phyloP scores from a whole-genome alignment of 1,140 invertebrate species.

The Pachyrhynchus sulphureomaculatus region DNA sequence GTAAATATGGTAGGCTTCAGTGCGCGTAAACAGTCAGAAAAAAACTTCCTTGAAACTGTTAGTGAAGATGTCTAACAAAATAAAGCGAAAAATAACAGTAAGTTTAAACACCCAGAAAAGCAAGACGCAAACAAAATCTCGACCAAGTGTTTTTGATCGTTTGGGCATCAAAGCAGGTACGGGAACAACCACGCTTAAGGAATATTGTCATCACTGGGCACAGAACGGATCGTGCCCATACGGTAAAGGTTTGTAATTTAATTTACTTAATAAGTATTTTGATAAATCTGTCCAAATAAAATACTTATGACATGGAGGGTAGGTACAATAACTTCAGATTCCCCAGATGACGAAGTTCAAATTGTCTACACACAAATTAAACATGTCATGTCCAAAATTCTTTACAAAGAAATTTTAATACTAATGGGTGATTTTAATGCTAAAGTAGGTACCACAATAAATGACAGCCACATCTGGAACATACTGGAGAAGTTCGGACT shows the following conservation, averaged over 20 bases:
- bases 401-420: too few species aligned
- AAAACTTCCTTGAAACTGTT: conserved; percentile 12
- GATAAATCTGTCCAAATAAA: too few species aligned
- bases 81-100: conserved; percentile 75
- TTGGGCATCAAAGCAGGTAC: conserved; percentile 69
- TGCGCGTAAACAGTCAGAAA: conserved; percentile 6
- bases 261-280: too few species aligned
- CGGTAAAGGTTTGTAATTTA: conserved; percentile 59
- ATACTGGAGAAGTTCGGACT: too few species aligned
- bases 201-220: conserved; percentile 74
- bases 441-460: too few species aligned
- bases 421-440: too few species aligned
- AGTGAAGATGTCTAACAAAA: conserved; percentile 72
- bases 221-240: conserved; percentile 73
- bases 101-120: conserved; percentile 68
- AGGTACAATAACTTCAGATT: too few species aligned
- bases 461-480: too few species aligned
- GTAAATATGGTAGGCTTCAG: conserved; percentile 25
- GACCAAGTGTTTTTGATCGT: conserved; percentile 77
- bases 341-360: too few species aligned
- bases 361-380: too few species aligned
- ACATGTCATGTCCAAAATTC: too few species aligned
- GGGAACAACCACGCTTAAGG: conserved; percentile 55
- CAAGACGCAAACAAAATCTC: conserved; percentile 56
- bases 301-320: too few species aligned